Evolutionary conservation across 1,140 invertebrate species (phyloP), one percentile per base, ranked within the genome.

Genomic region (Centruroides sculpturatus): DNA sequence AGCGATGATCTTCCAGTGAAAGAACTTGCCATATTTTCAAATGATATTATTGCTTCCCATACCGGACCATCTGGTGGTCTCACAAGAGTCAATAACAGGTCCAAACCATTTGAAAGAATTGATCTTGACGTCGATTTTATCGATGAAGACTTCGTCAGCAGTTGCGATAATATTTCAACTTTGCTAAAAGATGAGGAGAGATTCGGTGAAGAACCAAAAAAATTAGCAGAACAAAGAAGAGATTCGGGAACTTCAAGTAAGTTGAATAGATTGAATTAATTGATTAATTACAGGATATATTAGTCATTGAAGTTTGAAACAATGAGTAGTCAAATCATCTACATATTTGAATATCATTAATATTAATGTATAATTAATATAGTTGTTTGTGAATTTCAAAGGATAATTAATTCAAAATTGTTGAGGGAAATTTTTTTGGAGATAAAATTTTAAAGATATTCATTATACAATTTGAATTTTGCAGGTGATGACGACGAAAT

Each of bases 71-170:
- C 85, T 63, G 84, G 83, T 10, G 56, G 87, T 85, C 6, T 77
- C 8, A 85, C 84, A 2, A 81, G 82, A 12, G 85, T 89, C 6
- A 84, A 83, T 71, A 71, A 80, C 36, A 57, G 54, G 10, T 51
- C 60, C 8, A 64, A 65, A 56, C 60, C 67, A 23, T 68, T 68
- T 55, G 64, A 68, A 82, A 81, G 63, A 76, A 79, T 51, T 57
- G 84, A 85, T 60, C 77, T 81, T 47, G 85, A 86, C 69, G 83
- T 87, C 35, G 83, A 85, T 71, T 87, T 83, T 65, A 86, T 87
- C 66, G 85, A 87, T 68, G 70, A 71, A 48, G 71, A 68, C 47
- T 71, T 67, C 61, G 49, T 57, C 48, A 56, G 54, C 5, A 61
- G 57, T 49, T 61, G 55, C 52, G 57, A 64, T 41, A 67, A 66